Conservation (phyloP, 1,140 invertebrate genomes). For the Archivesica marissinica region DNA sequence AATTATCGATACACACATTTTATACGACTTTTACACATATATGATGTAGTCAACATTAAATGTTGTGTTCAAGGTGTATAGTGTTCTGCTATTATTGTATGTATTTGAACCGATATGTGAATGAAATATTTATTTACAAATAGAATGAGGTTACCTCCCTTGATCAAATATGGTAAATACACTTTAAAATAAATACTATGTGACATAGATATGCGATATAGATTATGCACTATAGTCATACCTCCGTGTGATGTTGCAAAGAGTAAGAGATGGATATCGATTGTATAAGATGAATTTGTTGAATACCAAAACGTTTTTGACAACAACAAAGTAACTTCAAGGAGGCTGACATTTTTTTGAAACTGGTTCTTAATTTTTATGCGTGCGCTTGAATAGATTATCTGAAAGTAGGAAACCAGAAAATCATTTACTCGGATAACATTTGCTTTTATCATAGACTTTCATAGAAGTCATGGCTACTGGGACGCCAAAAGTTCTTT, state of each 20-base stretch:
- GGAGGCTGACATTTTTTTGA: slow-evolving; percentile 5
- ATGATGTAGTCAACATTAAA: too few relatives aligned
- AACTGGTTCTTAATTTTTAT: not conserved
- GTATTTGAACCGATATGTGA: too few relatives aligned
- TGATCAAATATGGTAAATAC: too few relatives aligned
- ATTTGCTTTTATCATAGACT: not conserved
- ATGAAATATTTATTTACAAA: too few relatives aligned
- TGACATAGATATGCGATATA: too few relatives aligned
- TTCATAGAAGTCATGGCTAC: slow-evolving; percentile 1
- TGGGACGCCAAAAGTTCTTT: not conserved
- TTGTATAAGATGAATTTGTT: not conserved
- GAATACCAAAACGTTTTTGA: not conserved
- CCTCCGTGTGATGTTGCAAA: not conserved
- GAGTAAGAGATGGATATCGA: not conserved
- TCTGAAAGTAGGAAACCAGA: not conserved
- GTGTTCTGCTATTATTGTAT: too few relatives aligned
- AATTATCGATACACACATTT: too few relatives aligned
- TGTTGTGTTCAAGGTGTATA: too few relatives aligned
- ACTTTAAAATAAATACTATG: too few relatives aligned
- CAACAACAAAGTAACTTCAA: not conserved
- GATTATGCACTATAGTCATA: not conserved
- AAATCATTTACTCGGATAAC: not conserved
- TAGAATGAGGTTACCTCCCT: too few relatives aligned
- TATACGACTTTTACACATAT: too few relatives aligned
- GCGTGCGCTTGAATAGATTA: not conserved